phyloP scores from a whole-genome alignment of 2,797 vertebrate genomes.

The Neosalanx taihuensis region DNA sequence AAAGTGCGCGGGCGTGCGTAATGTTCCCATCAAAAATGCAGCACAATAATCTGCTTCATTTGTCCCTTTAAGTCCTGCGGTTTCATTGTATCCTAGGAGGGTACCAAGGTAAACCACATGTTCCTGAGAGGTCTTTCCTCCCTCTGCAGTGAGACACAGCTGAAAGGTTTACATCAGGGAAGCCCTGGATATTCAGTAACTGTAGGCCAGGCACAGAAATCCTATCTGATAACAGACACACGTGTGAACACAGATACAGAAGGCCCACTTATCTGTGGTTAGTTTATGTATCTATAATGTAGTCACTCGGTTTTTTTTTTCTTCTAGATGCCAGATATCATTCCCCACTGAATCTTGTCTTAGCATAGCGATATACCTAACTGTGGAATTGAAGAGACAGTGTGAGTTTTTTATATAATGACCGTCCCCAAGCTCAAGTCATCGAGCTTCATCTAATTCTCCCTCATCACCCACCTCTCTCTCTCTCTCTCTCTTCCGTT shows the following conservation, averaged over 20 bases:
- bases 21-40: constrained; percentile 3
- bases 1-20: constrained; percentile 5
- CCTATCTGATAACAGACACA: not conserved
- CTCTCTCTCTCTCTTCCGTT: constrained; percentile 11
- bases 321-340: too few relatives aligned
- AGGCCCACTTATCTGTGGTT: constrained; percentile 38
- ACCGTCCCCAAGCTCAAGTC: constrained; percentile 52
- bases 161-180: not conserved
- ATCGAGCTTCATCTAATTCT: constrained; percentile 45
- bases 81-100: constrained; percentile 17
- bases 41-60: constrained; percentile 14
- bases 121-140: not conserved
- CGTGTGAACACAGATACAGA: not conserved
- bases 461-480: constrained; percentile 29
- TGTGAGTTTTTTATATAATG: constrained; percentile 54
- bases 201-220: not conserved
- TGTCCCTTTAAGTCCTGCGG: constrained; percentile 16
- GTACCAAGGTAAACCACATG: constrained; percentile 29
- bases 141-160: too few relatives aligned
- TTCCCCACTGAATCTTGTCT: too few relatives aligned
- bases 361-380: not conserved
- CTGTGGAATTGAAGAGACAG: constrained; percentile 41
- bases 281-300: constrained; percentile 44
- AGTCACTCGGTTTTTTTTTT: too few relatives aligned
- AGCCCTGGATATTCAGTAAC: not conserved